phyloP scores from a whole-genome alignment of 2,888 invertebrate species.

The Microchrysa polita region DNA sequence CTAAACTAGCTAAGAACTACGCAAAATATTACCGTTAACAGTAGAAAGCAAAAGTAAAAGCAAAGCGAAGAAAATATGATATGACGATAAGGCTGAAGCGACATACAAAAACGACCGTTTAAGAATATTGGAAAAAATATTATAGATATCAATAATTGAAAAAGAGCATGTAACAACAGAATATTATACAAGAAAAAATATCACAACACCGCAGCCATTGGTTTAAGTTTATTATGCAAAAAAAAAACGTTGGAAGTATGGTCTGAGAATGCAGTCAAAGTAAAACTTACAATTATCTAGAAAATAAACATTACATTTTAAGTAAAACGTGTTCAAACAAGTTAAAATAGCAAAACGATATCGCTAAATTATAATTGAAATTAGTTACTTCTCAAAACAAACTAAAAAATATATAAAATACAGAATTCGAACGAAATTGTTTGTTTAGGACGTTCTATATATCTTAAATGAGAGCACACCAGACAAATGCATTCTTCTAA shows the following conservation, averaged over 20 bases:
- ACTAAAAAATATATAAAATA: constrained; percentile 18
- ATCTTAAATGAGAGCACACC: not conserved
- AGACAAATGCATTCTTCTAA: constrained; percentile 3
- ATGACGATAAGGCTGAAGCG: constrained; percentile 9
- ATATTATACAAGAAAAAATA: not conserved
- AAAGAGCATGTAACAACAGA: not conserved
- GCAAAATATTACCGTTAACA: constrained; percentile 6
- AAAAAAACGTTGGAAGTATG: not conserved
- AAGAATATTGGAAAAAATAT: not conserved
- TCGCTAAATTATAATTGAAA: not conserved
- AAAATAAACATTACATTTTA: constrained; percentile 16
- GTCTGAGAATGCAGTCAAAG: not conserved
- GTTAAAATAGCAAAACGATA: constrained; percentile 11
- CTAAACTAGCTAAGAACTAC: constrained; percentile 17
- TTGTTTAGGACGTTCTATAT: not conserved
- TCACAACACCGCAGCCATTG: not conserved
- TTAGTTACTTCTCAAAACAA: not conserved
- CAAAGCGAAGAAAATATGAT: constrained; percentile 12
- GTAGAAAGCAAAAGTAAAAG: constrained; percentile 28
- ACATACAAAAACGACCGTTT: not conserved
- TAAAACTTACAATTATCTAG: constrained; percentile 2
- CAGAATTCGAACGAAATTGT: not conserved
- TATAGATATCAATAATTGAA: not conserved
- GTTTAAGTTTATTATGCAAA: not conserved
- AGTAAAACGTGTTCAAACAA: constrained; percentile 34